Evolutionary conservation across 2,113 vertebrate genomes (phyloP), one percentile per base, ranked within the genome.

Genomic region (Xiphorhynchus elegans): DNA sequence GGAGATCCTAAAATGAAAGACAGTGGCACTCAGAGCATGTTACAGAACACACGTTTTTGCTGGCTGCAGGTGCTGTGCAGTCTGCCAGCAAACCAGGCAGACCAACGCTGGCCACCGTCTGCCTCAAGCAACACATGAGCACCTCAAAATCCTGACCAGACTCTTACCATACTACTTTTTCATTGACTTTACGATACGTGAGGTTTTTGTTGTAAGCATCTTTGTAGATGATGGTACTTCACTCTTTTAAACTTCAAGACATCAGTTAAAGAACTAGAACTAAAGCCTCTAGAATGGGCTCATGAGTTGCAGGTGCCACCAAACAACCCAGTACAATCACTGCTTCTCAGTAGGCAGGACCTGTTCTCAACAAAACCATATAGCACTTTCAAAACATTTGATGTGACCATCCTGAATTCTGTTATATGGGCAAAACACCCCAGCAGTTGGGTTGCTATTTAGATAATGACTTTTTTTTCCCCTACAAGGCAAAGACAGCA

Each of bases 41-140:
- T 68, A 56, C n/a, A 50, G 53, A 88, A 33, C 46, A 73, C n/a
- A 39, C 33, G 13, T 55, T 81, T 55, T 62, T 1, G 2, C n/a
- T 60, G 67, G 29, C 46, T 47, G 39, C 24, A 35, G 25, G 67
- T 67, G n/a, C 75, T 10, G 2, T 21, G 28, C 39, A 26, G 39
- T 31, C 44, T 2, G 2, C 44, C 58, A 64, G 6, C 24, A 47
- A 47, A 59, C 13, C 52, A 35, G 19, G 37, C 11, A 66, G 62
- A 76, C 55, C 26, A n/a, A 14, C 3, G 1, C 37, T 0, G 0
- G 37, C 16, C 63, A 44, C 33, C 77, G 53, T 80, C 35, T 75
- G 68, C 15, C 16, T 42, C n/a, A 26, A 75, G 47, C 39, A 68
- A 55, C 7, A 13, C 1, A 2, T 0, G 1, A 49, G 35, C 72